Conservation (phyloP, 1,140 invertebrate species). For the Cherax destructor region DNA sequence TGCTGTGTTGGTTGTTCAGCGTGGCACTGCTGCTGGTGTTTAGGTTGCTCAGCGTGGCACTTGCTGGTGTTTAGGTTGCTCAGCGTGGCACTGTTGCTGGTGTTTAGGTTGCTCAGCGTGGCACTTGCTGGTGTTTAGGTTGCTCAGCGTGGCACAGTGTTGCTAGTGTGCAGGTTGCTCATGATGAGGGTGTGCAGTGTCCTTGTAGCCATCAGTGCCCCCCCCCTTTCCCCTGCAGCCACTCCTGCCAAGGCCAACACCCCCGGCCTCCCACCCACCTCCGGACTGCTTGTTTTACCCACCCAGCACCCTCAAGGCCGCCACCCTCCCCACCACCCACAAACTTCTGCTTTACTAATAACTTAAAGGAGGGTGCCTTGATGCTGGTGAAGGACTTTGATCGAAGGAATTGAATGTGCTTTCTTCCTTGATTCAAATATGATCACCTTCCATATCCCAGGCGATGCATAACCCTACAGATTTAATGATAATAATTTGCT, state of each 20-base stretch:
- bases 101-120: background rate
- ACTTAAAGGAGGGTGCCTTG: too few relatives aligned
- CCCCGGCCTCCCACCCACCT: background rate
- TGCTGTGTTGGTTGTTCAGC: background rate
- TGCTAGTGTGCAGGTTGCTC: background rate
- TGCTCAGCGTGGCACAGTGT: background rate
- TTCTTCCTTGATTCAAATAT: too few relatives aligned
- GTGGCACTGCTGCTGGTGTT: background rate
- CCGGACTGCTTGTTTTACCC: background rate
- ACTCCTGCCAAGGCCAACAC: conserved; percentile 23
- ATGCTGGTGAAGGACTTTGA: too few relatives aligned
- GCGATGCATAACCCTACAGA: too few relatives aligned
- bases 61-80: background rate
- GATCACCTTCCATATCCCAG: too few relatives aligned
- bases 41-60: background rate
- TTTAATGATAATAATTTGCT: too few relatives aligned
- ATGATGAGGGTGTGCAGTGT: conserved; percentile 2
- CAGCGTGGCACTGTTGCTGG: background rate
- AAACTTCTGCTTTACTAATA: background rate
- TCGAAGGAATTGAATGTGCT: too few relatives aligned
- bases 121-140: background rate
- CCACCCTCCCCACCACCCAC: background rate
- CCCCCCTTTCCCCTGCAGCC: background rate
- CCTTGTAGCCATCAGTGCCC: background rate
- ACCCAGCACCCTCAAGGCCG: background rate